Conservation (phyloP, 2,797 vertebrate species). For the Acipenser ruthenus region DNA sequence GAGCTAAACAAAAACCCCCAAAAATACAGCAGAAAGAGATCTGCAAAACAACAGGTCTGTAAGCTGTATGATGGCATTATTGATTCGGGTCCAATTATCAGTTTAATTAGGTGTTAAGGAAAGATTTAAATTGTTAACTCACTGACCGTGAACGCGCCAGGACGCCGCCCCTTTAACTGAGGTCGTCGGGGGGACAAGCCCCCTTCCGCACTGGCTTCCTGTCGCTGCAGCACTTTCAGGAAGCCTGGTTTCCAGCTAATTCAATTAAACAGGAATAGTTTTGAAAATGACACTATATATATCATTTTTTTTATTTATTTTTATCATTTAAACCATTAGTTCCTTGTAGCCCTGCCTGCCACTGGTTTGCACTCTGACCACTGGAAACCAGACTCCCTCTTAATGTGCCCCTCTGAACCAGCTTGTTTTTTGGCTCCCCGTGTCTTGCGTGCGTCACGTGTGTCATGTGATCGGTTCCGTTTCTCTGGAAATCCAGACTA, state of each 20-base stretch:
- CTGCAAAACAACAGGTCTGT: neutral
- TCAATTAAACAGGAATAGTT: no score
- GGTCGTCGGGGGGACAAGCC: neutral
- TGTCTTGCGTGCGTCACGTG: neutral
- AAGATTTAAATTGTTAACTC: neutral
- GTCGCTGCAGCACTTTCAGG: neutral
- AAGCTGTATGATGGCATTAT: neutral
- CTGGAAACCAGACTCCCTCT: slow-evolving; percentile 2
- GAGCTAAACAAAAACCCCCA: no score
- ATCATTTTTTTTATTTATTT: no score
- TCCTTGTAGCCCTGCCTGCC: no score
- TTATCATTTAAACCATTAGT: no score
- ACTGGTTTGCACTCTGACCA: no score
- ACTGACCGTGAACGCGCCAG: neutral
- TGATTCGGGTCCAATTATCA: neutral
- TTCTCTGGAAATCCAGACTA: neutral
- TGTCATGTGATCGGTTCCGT: no score
- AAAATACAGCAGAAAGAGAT: neutral
- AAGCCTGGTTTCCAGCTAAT: slow-evolving; percentile 6
- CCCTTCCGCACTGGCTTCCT: neutral
- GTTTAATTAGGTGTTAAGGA: neutral
- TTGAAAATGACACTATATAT: neutral
- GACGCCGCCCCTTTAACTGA: neutral
- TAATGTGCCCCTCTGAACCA: slow-evolving; percentile 27
- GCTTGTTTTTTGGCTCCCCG: slow-evolving; percentile 35